phyloP scores from a whole-genome alignment of 2,113 vertebrate species.

The Mesembrinibis cayennensis region DNA sequence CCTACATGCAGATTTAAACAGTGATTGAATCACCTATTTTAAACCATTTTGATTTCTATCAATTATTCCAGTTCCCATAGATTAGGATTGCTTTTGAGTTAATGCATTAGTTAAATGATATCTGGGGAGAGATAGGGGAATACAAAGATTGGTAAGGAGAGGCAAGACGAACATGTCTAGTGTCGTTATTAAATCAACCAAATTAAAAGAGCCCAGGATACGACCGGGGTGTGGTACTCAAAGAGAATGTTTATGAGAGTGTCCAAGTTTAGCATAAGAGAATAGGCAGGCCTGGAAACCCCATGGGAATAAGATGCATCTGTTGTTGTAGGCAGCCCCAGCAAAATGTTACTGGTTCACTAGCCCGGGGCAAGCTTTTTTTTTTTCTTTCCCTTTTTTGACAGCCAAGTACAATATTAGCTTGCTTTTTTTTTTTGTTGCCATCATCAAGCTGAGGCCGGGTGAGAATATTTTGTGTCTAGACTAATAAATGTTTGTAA shows the following conservation, averaged over 20 bases:
- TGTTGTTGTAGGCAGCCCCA: conserved; percentile 30
- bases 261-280: conserved; percentile 48
- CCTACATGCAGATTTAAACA: neutral
- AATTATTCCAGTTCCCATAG: neutral
- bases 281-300: conserved; percentile 19
- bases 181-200: neutral
- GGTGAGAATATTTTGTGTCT: conserved; percentile 61
- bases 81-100: neutral
- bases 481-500: conserved; percentile 62
- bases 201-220: neutral
- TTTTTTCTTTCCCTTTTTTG: neutral
- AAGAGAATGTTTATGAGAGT: neutral
- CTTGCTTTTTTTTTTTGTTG: neutral
- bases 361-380: conserved; percentile 30
- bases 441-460: neutral
- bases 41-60: neutral
- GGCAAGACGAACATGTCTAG: neutral
- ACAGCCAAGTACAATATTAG: conserved; percentile 47
- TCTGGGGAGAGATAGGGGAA: neutral
- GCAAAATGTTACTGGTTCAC: conserved; percentile 55
- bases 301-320: neutral
- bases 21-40: neutral
- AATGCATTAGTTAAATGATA: neutral
- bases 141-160: neutral
- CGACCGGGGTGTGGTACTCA: neutral